phyloP scores from a whole-genome alignment of 2,888 invertebrate genomes.

The Micoletzkya japonica region DNA sequence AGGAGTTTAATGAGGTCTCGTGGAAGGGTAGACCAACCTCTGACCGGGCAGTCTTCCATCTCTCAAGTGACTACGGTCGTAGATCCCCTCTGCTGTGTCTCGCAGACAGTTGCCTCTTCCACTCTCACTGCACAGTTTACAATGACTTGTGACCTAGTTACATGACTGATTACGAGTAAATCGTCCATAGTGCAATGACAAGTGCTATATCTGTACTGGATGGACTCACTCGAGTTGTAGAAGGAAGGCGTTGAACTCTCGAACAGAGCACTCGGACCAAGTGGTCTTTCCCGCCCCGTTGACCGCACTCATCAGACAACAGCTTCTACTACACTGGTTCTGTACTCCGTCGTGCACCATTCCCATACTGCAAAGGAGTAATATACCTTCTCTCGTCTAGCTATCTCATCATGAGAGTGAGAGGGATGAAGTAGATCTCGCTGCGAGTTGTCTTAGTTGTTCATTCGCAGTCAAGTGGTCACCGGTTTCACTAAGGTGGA shows the following conservation, averaged over 20 bases:
- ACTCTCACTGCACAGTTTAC: constrained; percentile 48
- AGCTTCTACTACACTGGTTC: constrained; percentile 59
- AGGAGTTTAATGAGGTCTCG: background rate
- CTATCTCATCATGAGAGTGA: background rate
- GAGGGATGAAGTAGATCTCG: background rate
- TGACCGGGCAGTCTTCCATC: constrained; percentile 60
- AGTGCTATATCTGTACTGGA: no score
- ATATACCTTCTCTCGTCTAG: background rate
- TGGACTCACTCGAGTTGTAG: constrained; percentile 57
- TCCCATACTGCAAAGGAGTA: constrained; percentile 61
- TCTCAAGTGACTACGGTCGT: constrained; percentile 51
- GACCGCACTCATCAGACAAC: constrained; percentile 64
- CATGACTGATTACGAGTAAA: no score
- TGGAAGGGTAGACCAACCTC: constrained; percentile 34
- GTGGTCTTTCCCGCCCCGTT: constrained; percentile 64
- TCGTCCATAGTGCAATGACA: no score
- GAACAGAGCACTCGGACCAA: constrained; percentile 60
- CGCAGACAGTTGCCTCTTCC: constrained; percentile 61
- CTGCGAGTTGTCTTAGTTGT: background rate
- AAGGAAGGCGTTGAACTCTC: constrained; percentile 63
- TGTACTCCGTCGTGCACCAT: constrained; percentile 65
- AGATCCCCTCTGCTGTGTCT: constrained; percentile 51
- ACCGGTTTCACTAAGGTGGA: background rate
- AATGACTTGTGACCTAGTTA: background rate
- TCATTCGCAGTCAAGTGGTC: background rate